A percentile compares a stretch with the other conserved stretches of the same genome.
phyloP scores from a whole-genome alignment of 2,113 vertebrate genomes.

The Hippocampus guttulatus region DNA sequence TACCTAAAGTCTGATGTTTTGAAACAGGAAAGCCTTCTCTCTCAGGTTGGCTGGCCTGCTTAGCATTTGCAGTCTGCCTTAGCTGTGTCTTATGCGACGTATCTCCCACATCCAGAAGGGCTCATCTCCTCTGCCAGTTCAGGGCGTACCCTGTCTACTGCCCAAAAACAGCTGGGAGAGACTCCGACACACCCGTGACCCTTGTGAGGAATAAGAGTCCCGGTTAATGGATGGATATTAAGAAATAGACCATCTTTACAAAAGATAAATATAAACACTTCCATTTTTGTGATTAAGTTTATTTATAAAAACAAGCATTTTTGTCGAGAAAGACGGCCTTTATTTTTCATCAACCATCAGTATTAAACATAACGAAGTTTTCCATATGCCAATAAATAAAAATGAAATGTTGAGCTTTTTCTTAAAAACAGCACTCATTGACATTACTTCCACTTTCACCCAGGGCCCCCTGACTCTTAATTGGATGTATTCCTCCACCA shows the following conservation, averaged over 20 bases:
- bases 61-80: slow-evolving; percentile 65
- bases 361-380: slow-evolving; percentile 5
- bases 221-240: too few species aligned
- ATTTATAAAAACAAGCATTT: too few species aligned
- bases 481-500: slow-evolving; percentile 46
- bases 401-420: not conserved
- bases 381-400: slow-evolving; percentile 7
- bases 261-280: too few species aligned
- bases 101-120: slow-evolving; percentile 58
- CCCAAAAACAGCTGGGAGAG: too few species aligned
- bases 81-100: slow-evolving; percentile 42
- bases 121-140: slow-evolving; percentile 52
- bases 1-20: slow-evolving; percentile 48
- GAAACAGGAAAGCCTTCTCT: slow-evolving; percentile 46
- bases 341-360: too few species aligned
- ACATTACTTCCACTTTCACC: slow-evolving; percentile 35
- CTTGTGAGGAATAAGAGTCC: too few species aligned
- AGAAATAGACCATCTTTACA: too few species aligned
- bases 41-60: slow-evolving; percentile 53
- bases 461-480: slow-evolving; percentile 27
- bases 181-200: too few species aligned
- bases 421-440: not conserved
- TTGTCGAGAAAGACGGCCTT: too few species aligned
- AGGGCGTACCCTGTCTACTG: too few species aligned
- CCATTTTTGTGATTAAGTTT: too few species aligned